Evolutionary conservation across 2,113 vertebrate genomes (phyloP), one percentile per base, ranked within the genome.

Genomic region (Eira barbara): DNA sequence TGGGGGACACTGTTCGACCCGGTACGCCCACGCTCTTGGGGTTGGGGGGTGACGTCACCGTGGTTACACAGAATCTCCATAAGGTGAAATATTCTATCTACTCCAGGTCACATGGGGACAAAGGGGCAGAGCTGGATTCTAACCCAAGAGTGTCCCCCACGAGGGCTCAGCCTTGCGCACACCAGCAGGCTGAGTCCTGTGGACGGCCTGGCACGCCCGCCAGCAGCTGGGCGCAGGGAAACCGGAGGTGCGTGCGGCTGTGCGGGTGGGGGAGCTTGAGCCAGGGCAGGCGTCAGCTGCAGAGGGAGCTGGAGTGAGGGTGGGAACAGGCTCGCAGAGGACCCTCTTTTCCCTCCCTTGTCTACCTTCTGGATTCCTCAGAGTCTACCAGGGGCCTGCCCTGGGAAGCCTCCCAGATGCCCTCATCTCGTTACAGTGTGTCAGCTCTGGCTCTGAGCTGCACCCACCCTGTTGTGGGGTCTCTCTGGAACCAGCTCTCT

Each of bases 181-280:
- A 0, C 13, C 12, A 1, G 7, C 34, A 0, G 7, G 15, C 73
- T 25, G 39, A 9, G 57, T n/a, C 27, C 76, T 0, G 0, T 6
- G n/a, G 27, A 2, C n/a, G 1, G 9, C 23, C 5, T 4, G 49
- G 3, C 20, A 2, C 2, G 1, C 4, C 21, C 4, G 12, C 57
- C 7, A 9, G 18, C 0, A 0, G 27, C 11, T 29, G 4, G 2
- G 25, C 0, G 0, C 10, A 1, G 20, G 80, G 49, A 17, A 0
- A 5, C 39, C 13, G 0, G 34, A 71, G 69, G 3, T 8, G 27
- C 25, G 27, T 2, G 1, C 14, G 15, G 65, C 7, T 21, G 49
- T 9, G 0, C 0, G 0, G 15, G 9, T 4, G 12, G 49, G 25
- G 0, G 0, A 2, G 42, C 1, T 9, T 6, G 1, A 13, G 39